Evolutionary conservation across 2,888 invertebrate genomes (phyloP).

Genomic region (Hyposoter didymator): DNA sequence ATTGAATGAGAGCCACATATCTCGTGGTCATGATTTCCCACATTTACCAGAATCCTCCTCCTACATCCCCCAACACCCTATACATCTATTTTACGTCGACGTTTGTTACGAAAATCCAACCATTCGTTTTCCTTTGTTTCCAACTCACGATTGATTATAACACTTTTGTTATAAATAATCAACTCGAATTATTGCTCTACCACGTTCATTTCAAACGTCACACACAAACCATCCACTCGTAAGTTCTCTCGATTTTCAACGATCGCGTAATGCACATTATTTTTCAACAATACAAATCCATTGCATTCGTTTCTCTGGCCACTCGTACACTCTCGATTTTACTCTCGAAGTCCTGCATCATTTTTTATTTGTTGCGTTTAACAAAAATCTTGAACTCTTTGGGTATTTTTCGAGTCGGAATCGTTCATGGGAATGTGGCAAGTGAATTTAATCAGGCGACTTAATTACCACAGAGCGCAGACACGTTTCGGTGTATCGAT

Average conservation of each 20-base stretch:
- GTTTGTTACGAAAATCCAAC: slow-evolving; percentile 57
- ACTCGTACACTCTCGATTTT: neutral
- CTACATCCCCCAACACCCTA: slow-evolving; percentile 7
- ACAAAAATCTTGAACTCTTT: neutral
- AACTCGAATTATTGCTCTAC: slow-evolving; percentile 9
- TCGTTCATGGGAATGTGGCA: slow-evolving; percentile 1
- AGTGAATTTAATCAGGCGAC: slow-evolving; percentile 34
- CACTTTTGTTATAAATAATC: slow-evolving; percentile 18
- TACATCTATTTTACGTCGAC: slow-evolving; percentile 43
- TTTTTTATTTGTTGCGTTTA: no score
- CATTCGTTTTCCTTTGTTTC: slow-evolving; percentile 42
- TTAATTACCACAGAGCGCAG: slow-evolving; percentile 53
- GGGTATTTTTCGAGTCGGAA: neutral
- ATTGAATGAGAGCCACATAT: slow-evolving; percentile 36
- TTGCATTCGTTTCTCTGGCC: neutral
- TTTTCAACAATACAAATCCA: neutral
- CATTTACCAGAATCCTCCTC: slow-evolving; percentile 32
- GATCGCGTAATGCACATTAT: neutral
- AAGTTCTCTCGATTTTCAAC: neutral
- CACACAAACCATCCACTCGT: neutral
- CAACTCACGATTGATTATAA: slow-evolving; percentile 33
- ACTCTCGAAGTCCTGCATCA: neutral
- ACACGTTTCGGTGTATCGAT: slow-evolving; percentile 46
- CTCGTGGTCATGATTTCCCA: slow-evolving; percentile 45
- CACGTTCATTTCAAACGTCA: slow-evolving; percentile 20